phyloP scores from a whole-genome alignment of 2,797 vertebrate species.

The Esox lucius region DNA sequence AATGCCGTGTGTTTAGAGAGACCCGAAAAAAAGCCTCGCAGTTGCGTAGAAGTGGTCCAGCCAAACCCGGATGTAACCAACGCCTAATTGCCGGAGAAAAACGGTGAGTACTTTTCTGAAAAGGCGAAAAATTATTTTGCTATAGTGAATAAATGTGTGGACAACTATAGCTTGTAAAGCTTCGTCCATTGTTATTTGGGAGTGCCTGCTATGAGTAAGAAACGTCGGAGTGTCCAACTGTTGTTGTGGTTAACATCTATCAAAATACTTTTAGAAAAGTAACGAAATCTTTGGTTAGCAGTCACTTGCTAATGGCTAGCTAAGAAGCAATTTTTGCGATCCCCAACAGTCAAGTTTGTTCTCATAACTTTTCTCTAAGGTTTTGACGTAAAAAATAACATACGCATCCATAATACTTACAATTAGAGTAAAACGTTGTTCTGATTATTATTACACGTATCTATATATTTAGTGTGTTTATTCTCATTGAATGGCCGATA shows the following conservation, averaged over 20 bases:
- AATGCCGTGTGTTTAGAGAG: background rate
- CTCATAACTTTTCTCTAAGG: no score
- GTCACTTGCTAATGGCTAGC: constrained; percentile 1
- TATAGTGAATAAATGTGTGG: background rate
- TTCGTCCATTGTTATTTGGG: background rate
- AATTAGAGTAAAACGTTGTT: background rate
- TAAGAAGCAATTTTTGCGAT: no score
- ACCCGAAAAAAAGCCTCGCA: constrained; percentile 32
- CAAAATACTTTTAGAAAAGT: background rate
- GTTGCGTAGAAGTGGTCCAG: constrained; percentile 57
- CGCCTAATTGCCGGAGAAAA: constrained; percentile 77
- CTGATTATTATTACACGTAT: no score
- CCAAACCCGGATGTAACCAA: constrained; percentile 85
- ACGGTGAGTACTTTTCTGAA: constrained; percentile 70
- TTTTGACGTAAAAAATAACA: no score
- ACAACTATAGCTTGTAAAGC: background rate
- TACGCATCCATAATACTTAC: no score
- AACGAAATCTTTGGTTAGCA: constrained; percentile 1
- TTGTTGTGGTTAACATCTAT: background rate
- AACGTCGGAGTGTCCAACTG: background rate
- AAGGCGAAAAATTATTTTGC: constrained; percentile 18
- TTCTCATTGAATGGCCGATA: background rate
- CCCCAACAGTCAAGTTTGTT: no score
- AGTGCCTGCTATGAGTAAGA: background rate
- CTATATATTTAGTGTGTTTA: no score